Evolutionary conservation across 2,888 invertebrate genomes (phyloP).

Genomic region (Lasioglossum oenotherae): DNA sequence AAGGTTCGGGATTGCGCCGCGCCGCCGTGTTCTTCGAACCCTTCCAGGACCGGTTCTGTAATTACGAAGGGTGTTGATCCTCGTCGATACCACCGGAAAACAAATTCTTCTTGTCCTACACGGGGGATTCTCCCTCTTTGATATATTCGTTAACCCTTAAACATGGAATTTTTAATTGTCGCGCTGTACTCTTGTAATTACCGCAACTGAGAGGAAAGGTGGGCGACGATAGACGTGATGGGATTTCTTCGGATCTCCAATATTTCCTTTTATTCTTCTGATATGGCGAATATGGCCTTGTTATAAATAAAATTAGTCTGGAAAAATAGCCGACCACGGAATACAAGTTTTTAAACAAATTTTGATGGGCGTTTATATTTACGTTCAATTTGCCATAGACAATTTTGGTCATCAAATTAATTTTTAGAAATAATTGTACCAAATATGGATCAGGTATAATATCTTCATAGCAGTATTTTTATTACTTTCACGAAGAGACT

Average conservation of each 20-base stretch:
- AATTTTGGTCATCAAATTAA: background rate
- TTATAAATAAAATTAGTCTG: background rate
- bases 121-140: background rate
- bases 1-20: slow-evolving; percentile 35
- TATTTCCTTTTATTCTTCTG: background rate
- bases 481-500: background rate
- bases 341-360: background rate
- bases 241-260: background rate
- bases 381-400: background rate
- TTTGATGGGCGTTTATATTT: background rate
- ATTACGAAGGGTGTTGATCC: slow-evolving; percentile 20
- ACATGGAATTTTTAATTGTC: background rate
- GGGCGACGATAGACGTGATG: background rate
- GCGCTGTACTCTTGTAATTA: background rate
- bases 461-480: background rate
- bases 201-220: background rate
- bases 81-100: background rate
- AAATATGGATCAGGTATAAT: background rate
- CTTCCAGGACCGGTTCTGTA: slow-evolving; percentile 3
- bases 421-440: background rate
- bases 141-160: background rate
- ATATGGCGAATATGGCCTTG: background rate
- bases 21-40: slow-evolving; percentile 32
- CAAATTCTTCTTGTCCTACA: slow-evolving; percentile 13
- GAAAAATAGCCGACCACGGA: background rate